A percentile compares a stretch with the other conserved stretches of the same genome.
These are phyloP conservation scores for Caradrina clavipalpis DNA, from an alignment of 2,888 invertebrate species.

Conservation along the genomic window DNA sequence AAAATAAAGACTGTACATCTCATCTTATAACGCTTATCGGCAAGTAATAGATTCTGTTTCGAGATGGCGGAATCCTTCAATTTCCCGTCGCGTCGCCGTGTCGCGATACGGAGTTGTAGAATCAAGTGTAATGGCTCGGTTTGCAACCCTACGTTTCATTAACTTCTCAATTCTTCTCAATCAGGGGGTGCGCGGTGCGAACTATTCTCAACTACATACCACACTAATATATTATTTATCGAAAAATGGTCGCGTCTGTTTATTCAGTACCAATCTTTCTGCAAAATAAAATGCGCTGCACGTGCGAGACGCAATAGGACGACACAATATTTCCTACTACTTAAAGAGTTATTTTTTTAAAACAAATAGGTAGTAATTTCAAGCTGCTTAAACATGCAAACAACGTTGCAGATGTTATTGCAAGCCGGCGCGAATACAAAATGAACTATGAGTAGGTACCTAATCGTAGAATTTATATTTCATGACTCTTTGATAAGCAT, in stretches of 20 bases:
- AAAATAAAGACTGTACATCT: conserved; percentile 56
- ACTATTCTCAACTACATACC: conserved; percentile 70
- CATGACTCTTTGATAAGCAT: conserved; percentile 29
- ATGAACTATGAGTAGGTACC: conserved; percentile 14
- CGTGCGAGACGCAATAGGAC: conserved; percentile 38
- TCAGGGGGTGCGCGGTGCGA: conserved; percentile 67
- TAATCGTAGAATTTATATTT: conserved; percentile 34
- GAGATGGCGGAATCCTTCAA: conserved; percentile 64
- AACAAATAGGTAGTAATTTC: conserved; percentile 37
- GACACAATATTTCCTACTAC: conserved; percentile 38
- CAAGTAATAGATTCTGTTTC: conserved; percentile 62
- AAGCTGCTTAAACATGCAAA: conserved; percentile 53
- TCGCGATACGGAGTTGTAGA: conserved; percentile 46
- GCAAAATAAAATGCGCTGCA: conserved; percentile 35
- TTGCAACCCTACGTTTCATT: conserved; percentile 65
- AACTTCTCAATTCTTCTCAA: conserved; percentile 79
- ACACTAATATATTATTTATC: conserved; percentile 77
- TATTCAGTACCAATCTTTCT: conserved; percentile 52
- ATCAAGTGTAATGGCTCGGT: conserved; percentile 59
- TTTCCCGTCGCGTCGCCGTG: conserved; percentile 65
- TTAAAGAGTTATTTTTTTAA: conserved; percentile 27
- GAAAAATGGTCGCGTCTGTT: conserved; percentile 63
- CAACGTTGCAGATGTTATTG: conserved; percentile 57
- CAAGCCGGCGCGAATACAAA: conserved; percentile 40
- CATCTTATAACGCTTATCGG: conserved; percentile 59